phyloP scores from a whole-genome alignment of 2,797 vertebrate species.

The Diplodus sargus region DNA sequence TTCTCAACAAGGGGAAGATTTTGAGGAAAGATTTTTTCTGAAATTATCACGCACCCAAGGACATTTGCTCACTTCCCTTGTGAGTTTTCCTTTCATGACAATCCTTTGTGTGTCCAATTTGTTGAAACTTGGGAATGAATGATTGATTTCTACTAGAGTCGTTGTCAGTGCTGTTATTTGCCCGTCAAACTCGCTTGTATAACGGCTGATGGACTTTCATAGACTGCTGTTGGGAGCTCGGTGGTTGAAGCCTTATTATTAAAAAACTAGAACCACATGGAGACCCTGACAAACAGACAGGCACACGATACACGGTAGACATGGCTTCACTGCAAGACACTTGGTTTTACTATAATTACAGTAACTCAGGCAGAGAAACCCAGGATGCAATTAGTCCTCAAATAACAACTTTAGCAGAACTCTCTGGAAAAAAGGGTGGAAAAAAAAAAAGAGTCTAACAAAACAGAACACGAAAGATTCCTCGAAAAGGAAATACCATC shows the following conservation, averaged over 20 bases:
- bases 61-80: neutral
- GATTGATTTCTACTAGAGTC: constrained; percentile 39
- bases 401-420: constrained; percentile 12
- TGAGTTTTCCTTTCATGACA: neutral
- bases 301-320: constrained; percentile 33
- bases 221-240: constrained; percentile 55
- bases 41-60: neutral
- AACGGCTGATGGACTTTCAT: constrained; percentile 74
- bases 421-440: neutral
- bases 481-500: constrained; percentile 20
- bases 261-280: constrained; percentile 64
- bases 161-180: constrained; percentile 55
- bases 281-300: constrained; percentile 46
- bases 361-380: constrained; percentile 11
- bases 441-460: constrained; percentile 6
- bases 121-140: constrained; percentile 3
- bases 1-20: neutral
- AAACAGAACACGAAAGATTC: constrained; percentile 7
- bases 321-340: constrained; percentile 30
- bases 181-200: constrained; percentile 66
- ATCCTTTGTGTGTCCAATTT: constrained; percentile 14
- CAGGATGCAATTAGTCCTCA: neutral
- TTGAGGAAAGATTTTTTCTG: constrained; percentile 5
- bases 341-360: constrained; percentile 38
- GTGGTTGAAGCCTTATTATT: constrained; percentile 64